Conservation (phyloP, 2,888 invertebrate species). For the Phaonia tiefii region DNA sequence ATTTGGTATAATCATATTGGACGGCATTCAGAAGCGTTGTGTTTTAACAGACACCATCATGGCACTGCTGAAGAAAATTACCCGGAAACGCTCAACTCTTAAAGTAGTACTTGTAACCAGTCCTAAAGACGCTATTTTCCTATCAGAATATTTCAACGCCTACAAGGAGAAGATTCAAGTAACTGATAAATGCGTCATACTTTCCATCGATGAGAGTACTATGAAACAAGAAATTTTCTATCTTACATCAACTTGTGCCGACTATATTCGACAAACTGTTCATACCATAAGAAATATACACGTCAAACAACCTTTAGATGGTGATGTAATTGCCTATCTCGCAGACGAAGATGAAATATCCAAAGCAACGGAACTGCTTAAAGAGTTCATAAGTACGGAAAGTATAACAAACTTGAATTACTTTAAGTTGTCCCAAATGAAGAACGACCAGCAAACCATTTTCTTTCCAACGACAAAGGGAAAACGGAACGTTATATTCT, state of each 20-base stretch:
- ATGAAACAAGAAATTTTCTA: slow-evolving; percentile 92
- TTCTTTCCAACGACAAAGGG: slow-evolving; percentile 88
- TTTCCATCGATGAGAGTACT: slow-evolving; percentile 93
- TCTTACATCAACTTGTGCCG: slow-evolving; percentile 90
- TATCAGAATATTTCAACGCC: slow-evolving; percentile 89
- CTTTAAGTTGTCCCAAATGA: slow-evolving; percentile 87
- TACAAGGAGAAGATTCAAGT: slow-evolving; percentile 76
- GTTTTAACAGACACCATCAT: slow-evolving; percentile 96
- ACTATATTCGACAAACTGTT: slow-evolving; percentile 93
- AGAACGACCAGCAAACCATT: slow-evolving; percentile 89
- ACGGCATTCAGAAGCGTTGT: slow-evolving; percentile 97
- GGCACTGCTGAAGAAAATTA: slow-evolving; percentile 95
- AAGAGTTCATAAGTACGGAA: slow-evolving; percentile 82
- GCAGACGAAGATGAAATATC: slow-evolving; percentile 97
- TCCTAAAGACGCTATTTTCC: slow-evolving; percentile 94
- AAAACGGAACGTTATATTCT: slow-evolving; percentile 92
- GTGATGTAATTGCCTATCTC: slow-evolving; percentile 95
- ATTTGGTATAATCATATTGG: slow-evolving; percentile 93
- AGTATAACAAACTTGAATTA: slow-evolving; percentile 84
- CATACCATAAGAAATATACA: slow-evolving; percentile 96
- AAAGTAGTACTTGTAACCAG: slow-evolving; percentile 96
- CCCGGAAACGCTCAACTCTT: slow-evolving; percentile 90
- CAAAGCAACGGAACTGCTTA: slow-evolving; percentile 85
- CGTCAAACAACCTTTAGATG: slow-evolving; percentile 87
- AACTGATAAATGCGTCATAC: slow-evolving; percentile 87